Evolutionary conservation across 2,113 vertebrate genomes (phyloP), one percentile per base, ranked within the genome.

Genomic region (Thalassarche chlororhynchos): DNA sequence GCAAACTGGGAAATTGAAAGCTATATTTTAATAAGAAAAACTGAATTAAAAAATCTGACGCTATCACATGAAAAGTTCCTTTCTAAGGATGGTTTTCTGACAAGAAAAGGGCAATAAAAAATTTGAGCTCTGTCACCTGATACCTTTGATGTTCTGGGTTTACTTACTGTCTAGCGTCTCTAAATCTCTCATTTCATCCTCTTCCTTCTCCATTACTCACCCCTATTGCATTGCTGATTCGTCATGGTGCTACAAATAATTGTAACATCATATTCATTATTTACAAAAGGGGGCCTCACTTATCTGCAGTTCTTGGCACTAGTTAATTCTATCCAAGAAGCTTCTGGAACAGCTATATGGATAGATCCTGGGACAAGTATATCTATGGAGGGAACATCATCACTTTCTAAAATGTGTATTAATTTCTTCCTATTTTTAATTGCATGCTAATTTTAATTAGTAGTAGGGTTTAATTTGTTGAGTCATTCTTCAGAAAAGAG

Each of bases 381-480:
- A 54, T 90, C 96, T 86, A 25, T 36, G 54, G 46, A 83, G 29
- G 79, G 54, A 85, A 72, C 17, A 60, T 87, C 8, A 80, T 32
- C 15, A 26, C 38, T 91, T 97, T 75, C 65, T 94, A 91, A 91
- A 79, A 68, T 88, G 49, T 69, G 42, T 74, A 90, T 96, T 93
- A 60, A 86, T 83, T 97, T 96, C 28, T 87, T 97, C 85, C 58
- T 89, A 71, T 95, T 96, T 98, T 97, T 94, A 97, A 97, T 94
- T 31, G 0, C 0, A 20, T 87, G 17, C 17, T 94, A 93, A 95
- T 87, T 97, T 98, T 97, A 96, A 98, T 98, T 97, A 94, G 38
- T 87, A 46, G 40, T 71, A 92, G 65, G 54, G 97, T 97, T 97
- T 97, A 32, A 97, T 47, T 80, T 89, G 47, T 82, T 15, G 17